Evolutionary conservation across 2,797 vertebrate genomes (phyloP).

Genomic region (Myiothlypis coronata): DNA sequence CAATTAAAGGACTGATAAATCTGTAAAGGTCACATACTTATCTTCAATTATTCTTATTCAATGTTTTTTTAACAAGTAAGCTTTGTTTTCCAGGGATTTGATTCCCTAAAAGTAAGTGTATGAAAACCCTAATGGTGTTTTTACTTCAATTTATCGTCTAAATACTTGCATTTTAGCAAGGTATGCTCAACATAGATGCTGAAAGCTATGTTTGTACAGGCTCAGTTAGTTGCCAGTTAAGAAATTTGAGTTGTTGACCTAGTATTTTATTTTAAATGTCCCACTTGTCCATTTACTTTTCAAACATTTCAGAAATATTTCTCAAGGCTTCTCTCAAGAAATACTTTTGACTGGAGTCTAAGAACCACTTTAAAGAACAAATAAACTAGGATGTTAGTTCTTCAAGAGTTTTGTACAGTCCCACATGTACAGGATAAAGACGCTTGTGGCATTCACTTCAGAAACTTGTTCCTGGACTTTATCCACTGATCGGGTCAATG

Average conservation of each 20-base stretch:
- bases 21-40: background rate
- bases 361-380: background rate
- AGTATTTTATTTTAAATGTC: background rate
- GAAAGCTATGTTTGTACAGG: background rate
- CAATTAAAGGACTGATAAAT: background rate
- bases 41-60: background rate
- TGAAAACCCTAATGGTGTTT: background rate
- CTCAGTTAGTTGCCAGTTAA: background rate
- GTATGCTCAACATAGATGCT: background rate
- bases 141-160: background rate
- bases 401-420: background rate
- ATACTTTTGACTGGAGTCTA: background rate
- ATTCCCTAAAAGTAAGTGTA: background rate
- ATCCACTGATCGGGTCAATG: accelerated
- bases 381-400: background rate
- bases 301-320: background rate
- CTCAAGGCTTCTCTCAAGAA: background rate
- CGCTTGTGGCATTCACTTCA: background rate
- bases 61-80: background rate
- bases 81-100: background rate
- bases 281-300: background rate
- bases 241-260: background rate
- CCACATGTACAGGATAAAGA: background rate
- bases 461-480: background rate
- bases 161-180: background rate